Evolutionary conservation across 2,113 vertebrate species (phyloP).

Genomic region (Sinosuthora webbiana): DNA sequence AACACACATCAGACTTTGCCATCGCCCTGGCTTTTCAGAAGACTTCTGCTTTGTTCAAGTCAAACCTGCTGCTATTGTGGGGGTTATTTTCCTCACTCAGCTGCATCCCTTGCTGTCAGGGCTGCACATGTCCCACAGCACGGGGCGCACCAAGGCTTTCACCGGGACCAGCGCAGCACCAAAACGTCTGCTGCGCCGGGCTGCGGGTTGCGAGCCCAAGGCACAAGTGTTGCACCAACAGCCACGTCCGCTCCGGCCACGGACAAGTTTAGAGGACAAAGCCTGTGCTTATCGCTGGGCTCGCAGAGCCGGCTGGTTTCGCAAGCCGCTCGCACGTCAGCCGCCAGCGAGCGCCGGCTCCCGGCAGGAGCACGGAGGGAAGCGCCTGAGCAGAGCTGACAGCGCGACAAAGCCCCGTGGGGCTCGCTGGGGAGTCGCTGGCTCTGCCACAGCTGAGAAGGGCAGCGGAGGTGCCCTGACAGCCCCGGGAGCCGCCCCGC

Average conservation of each 20-base stretch:
- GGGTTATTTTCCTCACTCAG: neutral
- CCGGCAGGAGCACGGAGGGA: neutral
- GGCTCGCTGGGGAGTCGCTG: neutral
- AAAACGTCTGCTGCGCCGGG: neutral
- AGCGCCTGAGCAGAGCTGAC: neutral
- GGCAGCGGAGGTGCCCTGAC: neutral
- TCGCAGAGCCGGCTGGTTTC: neutral
- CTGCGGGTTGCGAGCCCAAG: neutral
- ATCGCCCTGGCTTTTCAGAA: neutral
- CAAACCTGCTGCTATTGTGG: neutral
- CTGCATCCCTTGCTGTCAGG: neutral
- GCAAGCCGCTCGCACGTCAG: neutral
- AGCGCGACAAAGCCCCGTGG: neutral
- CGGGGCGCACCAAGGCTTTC: rapidly evolving
- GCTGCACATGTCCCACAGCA: neutral
- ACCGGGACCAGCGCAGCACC: neutral
- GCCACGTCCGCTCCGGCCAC: neutral
- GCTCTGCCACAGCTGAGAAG: neutral
- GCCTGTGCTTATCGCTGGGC: rapidly evolving
- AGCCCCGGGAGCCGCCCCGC: rapidly evolving
- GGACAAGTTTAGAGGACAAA: neutral
- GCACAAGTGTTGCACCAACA: neutral
- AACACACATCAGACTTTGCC: neutral
- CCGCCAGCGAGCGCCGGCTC: neutral
- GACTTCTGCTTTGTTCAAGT: neutral